A percentile compares a stretch with the other conserved stretches of the same genome.
Conservation (phyloP, 2,797 vertebrate species). For the Parauchenoglanis ngamensis region DNA sequence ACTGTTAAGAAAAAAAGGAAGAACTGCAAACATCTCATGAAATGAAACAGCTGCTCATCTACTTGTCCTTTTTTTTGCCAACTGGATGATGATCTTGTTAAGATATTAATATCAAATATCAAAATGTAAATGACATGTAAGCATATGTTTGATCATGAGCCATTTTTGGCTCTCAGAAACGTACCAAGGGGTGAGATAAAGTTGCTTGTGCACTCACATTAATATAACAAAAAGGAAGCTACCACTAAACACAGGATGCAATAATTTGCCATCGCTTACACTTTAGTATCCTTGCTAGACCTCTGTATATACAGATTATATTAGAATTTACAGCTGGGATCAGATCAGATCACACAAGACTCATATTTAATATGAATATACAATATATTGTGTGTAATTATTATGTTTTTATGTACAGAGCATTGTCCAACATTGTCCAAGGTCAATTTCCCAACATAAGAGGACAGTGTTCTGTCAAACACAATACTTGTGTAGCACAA, state of each 20-base stretch:
- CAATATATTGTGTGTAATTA: background rate
- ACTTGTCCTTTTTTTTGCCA: background rate
- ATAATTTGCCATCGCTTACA: background rate
- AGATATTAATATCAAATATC: background rate
- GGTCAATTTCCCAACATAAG: slow-evolving; percentile 55
- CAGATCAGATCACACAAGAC: background rate
- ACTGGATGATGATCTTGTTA: background rate
- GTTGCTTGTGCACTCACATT: background rate
- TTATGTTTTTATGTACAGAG: background rate
- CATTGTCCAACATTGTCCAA: background rate
- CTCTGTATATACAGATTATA: background rate
- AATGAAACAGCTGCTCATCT: background rate
- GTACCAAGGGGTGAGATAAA: background rate
- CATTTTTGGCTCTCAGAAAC: background rate
- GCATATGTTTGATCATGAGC: background rate
- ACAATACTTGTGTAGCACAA: background rate
- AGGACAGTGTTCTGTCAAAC: slow-evolving; percentile 58
- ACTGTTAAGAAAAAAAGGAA: background rate
- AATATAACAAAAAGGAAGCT: background rate
- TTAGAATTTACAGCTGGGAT: background rate
- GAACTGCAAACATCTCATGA: background rate
- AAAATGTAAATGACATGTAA: background rate
- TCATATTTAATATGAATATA: background rate
- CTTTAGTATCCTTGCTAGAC: background rate
- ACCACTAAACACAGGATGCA: background rate